Evolutionary conservation across 2,797 vertebrate genomes (phyloP).

Genomic region (Bradypodion pumilum): DNA sequence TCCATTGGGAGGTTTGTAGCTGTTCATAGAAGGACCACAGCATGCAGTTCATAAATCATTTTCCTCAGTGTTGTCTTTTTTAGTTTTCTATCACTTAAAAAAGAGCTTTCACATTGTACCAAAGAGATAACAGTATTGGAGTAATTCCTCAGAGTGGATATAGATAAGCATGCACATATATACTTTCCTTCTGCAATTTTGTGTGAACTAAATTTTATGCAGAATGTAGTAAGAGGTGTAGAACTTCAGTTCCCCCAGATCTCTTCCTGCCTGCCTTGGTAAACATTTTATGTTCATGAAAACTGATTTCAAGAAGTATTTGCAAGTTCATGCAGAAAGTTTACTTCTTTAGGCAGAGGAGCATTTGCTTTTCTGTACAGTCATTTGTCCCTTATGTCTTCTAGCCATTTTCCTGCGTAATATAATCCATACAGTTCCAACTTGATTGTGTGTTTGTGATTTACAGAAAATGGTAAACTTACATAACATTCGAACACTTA

Average conservation of each 20-base stretch:
- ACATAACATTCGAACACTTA: neutral
- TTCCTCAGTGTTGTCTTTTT: slow-evolving; percentile 18
- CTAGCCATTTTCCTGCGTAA: neutral
- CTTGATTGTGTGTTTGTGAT: neutral
- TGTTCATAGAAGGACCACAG: slow-evolving; percentile 2
- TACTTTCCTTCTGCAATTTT: slow-evolving; percentile 16
- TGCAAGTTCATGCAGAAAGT: neutral
- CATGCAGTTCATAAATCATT: slow-evolving; percentile 32
- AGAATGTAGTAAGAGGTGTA: neutral
- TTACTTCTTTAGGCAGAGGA: neutral
- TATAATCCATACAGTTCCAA: neutral
- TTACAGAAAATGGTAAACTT: neutral
- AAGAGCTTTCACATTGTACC: slow-evolving; percentile 11
- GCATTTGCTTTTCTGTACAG: neutral
- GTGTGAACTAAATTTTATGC: slow-evolving; percentile 8
- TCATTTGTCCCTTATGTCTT: neutral
- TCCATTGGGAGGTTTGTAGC: slow-evolving; percentile 25
- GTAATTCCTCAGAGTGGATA: slow-evolving; percentile 23
- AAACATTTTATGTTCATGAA: slow-evolving; percentile 6
- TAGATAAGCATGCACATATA: slow-evolving; percentile 24
- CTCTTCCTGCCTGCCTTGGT: neutral
- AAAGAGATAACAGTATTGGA: slow-evolving; percentile 26
- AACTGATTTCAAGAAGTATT: neutral
- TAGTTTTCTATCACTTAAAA: slow-evolving; percentile 17
- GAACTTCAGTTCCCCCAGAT: neutral